These are phyloP conservation scores for Oryzias curvinotus DNA, from an alignment of 2,113 vertebrate genomes.

Conservation along the genomic window DNA sequence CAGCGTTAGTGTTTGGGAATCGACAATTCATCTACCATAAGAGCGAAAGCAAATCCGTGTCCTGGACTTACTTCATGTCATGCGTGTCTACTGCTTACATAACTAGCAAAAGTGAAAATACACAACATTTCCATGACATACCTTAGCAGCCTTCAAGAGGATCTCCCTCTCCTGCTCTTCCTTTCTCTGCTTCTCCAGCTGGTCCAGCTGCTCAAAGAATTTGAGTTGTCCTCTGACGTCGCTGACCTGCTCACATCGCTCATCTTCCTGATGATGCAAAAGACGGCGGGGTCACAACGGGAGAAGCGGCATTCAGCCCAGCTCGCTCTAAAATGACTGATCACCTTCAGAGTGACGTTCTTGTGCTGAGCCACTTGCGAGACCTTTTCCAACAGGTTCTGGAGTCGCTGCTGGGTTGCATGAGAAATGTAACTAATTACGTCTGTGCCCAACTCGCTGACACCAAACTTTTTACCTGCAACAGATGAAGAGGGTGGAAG, in stretches of 20 bases:
- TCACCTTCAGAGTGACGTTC: slow-evolving; percentile 88
- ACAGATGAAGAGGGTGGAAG: background rate
- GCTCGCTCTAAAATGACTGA: background rate
- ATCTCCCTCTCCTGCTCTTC: slow-evolving; percentile 93
- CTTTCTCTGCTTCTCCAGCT: slow-evolving; percentile 90
- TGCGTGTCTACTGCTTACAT: too few species aligned
- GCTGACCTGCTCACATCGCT: slow-evolving; percentile 82
- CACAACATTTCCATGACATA: slow-evolving; percentile 15
- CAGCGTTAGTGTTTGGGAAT: too few species aligned
- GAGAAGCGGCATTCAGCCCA: background rate
- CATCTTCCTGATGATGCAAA: slow-evolving; percentile 80
- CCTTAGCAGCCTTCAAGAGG: slow-evolving; percentile 90
- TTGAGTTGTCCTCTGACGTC: slow-evolving; percentile 88
- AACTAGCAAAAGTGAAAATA: too few species aligned
- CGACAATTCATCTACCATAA: too few species aligned
- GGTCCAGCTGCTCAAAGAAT: slow-evolving; percentile 92
- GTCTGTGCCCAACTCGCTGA: slow-evolving; percentile 86
- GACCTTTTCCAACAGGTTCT: slow-evolving; percentile 87
- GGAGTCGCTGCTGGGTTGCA: slow-evolving; percentile 87
- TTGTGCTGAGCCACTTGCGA: slow-evolving; percentile 89
- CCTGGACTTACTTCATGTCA: too few species aligned
- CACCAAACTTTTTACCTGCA: slow-evolving; percentile 87
- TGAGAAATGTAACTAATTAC: slow-evolving; percentile 89
- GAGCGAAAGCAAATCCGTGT: too few species aligned
- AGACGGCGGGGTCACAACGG: background rate